phyloP scores from a whole-genome alignment of 2,888 invertebrate genomes.

The Leptopterna dolabrata region DNA sequence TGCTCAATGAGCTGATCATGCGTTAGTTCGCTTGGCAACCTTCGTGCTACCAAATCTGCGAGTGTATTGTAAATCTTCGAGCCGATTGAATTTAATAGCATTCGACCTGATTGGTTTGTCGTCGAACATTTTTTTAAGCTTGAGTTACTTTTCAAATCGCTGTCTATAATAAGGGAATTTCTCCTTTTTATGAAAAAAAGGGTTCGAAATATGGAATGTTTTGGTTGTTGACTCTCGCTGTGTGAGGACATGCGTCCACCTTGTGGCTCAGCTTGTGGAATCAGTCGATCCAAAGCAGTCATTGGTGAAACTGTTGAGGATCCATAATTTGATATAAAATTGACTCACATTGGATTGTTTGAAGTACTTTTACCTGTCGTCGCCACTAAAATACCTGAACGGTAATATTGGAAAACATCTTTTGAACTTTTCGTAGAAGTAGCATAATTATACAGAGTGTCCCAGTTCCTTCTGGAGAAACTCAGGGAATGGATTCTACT shows the following conservation, averaged over 20 bases:
- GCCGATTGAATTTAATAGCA: neutral
- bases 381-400: neutral
- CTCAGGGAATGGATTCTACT: too few species aligned
- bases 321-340: neutral
- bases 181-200: neutral
- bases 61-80: neutral
- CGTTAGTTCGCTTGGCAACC: neutral
- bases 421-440: too few species aligned
- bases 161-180: neutral
- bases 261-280: too few species aligned
- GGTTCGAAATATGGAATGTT: neutral
- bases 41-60: neutral
- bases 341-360: neutral
- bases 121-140: neutral
- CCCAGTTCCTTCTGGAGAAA: too few species aligned
- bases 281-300: neutral
- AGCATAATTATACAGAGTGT: too few species aligned
- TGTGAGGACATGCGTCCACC: neutral
- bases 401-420: too few species aligned
- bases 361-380: neutral
- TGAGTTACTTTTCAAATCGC: conserved; percentile 2
- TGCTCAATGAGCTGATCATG: neutral
- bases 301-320: neutral
- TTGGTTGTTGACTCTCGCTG: neutral
- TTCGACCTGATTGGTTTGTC: neutral